Conservation (phyloP, 2,797 vertebrate species). For the Oreochromis mossambicus region DNA sequence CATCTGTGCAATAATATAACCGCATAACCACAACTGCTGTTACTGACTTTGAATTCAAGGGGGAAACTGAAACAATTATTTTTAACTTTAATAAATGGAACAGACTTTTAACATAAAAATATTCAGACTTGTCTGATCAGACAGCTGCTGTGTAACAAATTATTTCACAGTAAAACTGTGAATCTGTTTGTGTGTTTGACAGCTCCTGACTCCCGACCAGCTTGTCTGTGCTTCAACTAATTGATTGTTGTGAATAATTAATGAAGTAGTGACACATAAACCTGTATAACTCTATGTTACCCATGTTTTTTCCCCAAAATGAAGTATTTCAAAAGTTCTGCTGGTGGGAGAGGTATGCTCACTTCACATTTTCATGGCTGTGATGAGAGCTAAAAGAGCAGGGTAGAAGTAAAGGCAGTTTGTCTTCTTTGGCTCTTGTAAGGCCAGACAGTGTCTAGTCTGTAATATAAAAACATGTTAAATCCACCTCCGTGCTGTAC, state of each 20-base stretch:
- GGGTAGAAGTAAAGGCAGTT: not conserved
- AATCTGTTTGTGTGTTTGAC: not conserved
- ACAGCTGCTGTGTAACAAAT: not conserved
- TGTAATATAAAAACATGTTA: not conserved
- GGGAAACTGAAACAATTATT: fast-evolving
- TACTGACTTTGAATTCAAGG: not conserved
- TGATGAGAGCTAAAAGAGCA: not conserved
- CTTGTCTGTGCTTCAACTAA: not conserved
- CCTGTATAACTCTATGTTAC: not conserved
- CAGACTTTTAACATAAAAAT: not conserved
- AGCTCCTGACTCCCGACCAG: not conserved
- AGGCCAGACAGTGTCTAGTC: not conserved
- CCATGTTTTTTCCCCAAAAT: not conserved
- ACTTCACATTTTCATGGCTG: not conserved
- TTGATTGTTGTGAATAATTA: not conserved
- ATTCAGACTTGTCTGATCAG: not conserved
- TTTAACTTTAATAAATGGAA: not conserved
- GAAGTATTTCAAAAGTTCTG: not conserved
- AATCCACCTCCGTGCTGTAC: not conserved
- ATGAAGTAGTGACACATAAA: not conserved
- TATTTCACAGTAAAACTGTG: not conserved
- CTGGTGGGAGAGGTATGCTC: not conserved
- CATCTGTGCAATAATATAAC: not conserved
- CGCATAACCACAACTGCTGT: not conserved
- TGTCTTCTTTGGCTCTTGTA: not conserved